Base-by-base conservation (phyloP, 30 jellyfish, hydroid and myxozoan species). In the Cassiopea andromeda region DNA sequence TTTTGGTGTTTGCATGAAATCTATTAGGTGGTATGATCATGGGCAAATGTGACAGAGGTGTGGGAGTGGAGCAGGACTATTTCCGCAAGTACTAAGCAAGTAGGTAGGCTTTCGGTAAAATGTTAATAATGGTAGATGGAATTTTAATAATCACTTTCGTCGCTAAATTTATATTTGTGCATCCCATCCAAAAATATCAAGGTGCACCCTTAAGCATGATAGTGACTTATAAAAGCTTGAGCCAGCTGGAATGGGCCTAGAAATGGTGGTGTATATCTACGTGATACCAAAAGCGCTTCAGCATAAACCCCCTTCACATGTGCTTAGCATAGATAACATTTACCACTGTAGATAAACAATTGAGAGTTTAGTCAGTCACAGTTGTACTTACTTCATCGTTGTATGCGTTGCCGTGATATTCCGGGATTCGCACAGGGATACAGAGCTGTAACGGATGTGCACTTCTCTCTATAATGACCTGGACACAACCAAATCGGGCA, bases 391-490 rank as follows among this genome's bases (percentile, higher is more conserved):
- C 79, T 6, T n/a, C 54, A 19, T 2, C 79, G 46, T 18, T 70
- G 79, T 43, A 16, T 70, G 79, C 49, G 4, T 70, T 9, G 17
- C 27, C 15, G 54, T 38, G 54, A 70, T 27, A 27, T 70, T 70
- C 79, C 79, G 49, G 64, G 79, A 70, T 70, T 70, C 79, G 48
- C 4, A 19, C 79, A 19, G 79, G 50, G 79, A 43, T 6, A 27
- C 54, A 18, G 48, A 12, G 49, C 7, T 70, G 54, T 54, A 70
- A 70, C 49, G 79, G 79, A 70, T 70, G 54, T 43, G 48, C 38
- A 14, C 79, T 43, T 16, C 45, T 54, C 7, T 10, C 12, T 10
- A 17, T 64, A 2, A 64, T 64, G 73, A 64, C 73, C 73, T 64
- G 73, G 15, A 4, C 73, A 17, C 27, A 64, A 14, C 73, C 19